Base-by-base conservation (phyloP, 2,888 invertebrate species). In the Cremastinae sp. region DNA sequence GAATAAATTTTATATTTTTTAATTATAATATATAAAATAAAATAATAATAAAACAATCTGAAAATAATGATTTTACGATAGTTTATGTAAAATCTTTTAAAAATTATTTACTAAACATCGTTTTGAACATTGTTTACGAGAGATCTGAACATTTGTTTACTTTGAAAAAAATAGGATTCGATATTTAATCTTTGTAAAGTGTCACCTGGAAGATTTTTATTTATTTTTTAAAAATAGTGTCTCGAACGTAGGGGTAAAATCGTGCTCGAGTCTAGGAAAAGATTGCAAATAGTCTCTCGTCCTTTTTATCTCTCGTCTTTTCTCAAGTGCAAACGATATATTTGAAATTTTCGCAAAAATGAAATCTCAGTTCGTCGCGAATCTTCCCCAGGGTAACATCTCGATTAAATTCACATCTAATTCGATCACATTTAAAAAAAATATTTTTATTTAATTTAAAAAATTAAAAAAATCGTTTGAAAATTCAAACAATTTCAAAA, bases 361-460 rank as follows among this genome's bases (percentile, higher is more conserved):
- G 38, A 28, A 64, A 53, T 53, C 53, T 75, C 72, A 75, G 75
- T 75, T 56, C 41, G 41, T 38, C 49, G 45, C 18, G 20, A 75
- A 58, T 58, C 9, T 43, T 68, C 12, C 36, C 16, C 8, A 18
- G 14, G 64, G 41, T 12, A 47, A 12, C 36, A 66, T 62, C 56
- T 3, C 20, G 10, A 62, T 16, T 38, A 18, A 49, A 36, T 1
- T 2, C 36, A 36, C n/a, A 9, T 38, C 4, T 45, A 47, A 9
- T 47, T 28, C 18, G 7, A 8, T 28, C 0, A 2, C 2, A 22
- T 0, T 1, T 28, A 38, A 41, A 43, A 9, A 51, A 22, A 20
- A 28, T 1, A 51, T 51, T 51, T 2, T 10, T 51, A 4, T 51
- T 4, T 20, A 51, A 22, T 51, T 14, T 1, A 51, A 3, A n/a